phyloP scores from a whole-genome alignment of 2,888 invertebrate species.

The Schizaphis graminum region DNA sequence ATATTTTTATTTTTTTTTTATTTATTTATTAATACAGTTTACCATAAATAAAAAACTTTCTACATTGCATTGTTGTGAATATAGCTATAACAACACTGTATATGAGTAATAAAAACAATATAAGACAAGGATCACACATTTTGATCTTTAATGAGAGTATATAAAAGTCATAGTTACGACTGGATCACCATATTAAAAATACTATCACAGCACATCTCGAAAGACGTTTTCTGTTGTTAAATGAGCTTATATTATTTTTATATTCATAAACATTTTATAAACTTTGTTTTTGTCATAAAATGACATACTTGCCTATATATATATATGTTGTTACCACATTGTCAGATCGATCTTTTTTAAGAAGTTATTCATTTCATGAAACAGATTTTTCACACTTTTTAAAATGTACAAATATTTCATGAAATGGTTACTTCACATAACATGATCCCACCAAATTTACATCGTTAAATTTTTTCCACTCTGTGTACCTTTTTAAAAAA shows the following conservation, averaged over 20 bases:
- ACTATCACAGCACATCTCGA: not conserved
- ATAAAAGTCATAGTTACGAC: not conserved
- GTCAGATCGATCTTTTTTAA: not conserved
- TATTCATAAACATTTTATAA: conserved; percentile 16
- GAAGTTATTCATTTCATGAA: not conserved
- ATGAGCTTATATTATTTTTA: not conserved
- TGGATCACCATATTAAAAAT: not conserved
- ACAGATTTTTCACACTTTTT: not conserved
- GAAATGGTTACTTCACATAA: not conserved
- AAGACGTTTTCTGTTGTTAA: conserved; percentile 3
- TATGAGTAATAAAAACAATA: conserved; percentile 6
- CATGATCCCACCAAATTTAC: not conserved
- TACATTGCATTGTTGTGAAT: not conserved
- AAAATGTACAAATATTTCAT: not conserved
- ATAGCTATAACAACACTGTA: not conserved
- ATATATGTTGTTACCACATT: not conserved
- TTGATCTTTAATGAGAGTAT: conserved; percentile 31
- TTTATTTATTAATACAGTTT: not conserved
- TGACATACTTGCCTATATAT: not conserved
- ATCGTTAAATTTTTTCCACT: not conserved
- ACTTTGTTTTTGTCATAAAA: not conserved
- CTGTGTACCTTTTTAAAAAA: not conserved
- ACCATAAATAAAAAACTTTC: not conserved
- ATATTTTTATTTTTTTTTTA: not conserved
- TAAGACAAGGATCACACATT: conserved; percentile 21